These are phyloP conservation scores for Micronycteris hirsuta DNA, from an alignment of 2,113 vertebrate species.

Conservation along the genomic window DNA sequence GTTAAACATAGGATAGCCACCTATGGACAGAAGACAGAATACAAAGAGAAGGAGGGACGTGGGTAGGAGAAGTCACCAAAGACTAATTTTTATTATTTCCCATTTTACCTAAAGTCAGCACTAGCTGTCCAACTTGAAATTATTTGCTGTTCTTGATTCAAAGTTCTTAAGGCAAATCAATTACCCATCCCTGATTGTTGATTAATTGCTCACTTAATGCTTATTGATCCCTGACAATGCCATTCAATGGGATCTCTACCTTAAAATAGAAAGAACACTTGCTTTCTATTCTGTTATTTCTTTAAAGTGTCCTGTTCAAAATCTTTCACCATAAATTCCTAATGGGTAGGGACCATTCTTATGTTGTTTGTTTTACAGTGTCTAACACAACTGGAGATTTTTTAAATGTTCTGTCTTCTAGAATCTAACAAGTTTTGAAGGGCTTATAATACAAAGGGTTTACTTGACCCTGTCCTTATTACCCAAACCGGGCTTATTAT, in stretches of 20 bases:
- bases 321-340: background rate
- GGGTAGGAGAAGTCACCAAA: background rate
- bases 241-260: background rate
- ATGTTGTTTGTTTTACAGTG: background rate
- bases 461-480: background rate
- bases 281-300: background rate
- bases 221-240: background rate
- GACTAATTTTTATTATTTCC: background rate
- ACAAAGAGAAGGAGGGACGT: background rate
- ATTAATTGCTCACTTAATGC: constrained; percentile 12
- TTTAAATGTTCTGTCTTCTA: constrained; percentile 2
- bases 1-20: background rate
- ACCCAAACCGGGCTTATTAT: background rate
- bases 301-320: background rate
- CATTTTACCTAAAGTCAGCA: background rate
- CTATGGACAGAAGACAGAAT: background rate
- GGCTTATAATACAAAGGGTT: background rate
- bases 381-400: background rate
- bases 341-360: background rate
- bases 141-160: background rate
- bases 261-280: background rate
- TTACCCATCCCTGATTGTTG: background rate
- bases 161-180: background rate
- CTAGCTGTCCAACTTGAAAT: background rate
- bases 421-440: background rate